A percentile compares a stretch with the other conserved stretches of the same genome.
Evolutionary conservation across 2,888 invertebrate genomes (phyloP).

Genomic region (Drosophila peninsularis): DNA sequence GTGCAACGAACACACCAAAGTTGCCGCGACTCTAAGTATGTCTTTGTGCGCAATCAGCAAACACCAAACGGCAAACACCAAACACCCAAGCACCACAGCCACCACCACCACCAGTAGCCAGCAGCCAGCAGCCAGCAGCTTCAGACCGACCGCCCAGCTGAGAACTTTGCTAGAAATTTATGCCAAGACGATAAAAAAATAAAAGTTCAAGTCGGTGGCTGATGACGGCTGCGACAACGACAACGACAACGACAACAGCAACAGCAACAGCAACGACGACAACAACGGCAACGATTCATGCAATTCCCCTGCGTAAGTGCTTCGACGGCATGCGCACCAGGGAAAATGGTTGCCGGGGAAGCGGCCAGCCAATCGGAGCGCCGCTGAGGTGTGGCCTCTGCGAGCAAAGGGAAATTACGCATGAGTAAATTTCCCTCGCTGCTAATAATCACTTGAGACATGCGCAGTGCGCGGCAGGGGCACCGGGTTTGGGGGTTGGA

Average conservation of each 20-base stretch:
- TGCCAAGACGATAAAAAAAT: constrained; percentile 46
- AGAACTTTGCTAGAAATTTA: constrained; percentile 52
- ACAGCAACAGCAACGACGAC: not conserved
- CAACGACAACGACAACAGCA: constrained; percentile 2
- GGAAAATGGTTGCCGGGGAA: constrained; percentile 80
- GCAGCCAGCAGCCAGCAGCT: not conserved
- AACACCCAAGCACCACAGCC: constrained; percentile 21
- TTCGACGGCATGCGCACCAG: constrained; percentile 67
- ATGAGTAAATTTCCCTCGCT: constrained; percentile 76
- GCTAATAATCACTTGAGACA: constrained; percentile 81
- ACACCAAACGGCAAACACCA: constrained; percentile 27
- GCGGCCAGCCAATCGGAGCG: constrained; percentile 73
- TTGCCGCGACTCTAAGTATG: constrained; percentile 43
- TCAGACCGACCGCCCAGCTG: constrained; percentile 18
- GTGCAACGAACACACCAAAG: constrained; percentile 36
- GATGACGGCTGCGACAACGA: constrained; percentile 21
- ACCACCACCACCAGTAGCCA: constrained; percentile 6
- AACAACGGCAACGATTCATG: constrained; percentile 9
- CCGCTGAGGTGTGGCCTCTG: constrained; percentile 77
- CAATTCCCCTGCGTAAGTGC: constrained; percentile 58
- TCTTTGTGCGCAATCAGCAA: constrained; percentile 41
- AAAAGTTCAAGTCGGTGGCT: constrained; percentile 43
- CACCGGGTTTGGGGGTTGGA: constrained; percentile 42
- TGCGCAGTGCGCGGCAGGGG: constrained; percentile 65
- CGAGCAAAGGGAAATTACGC: constrained; percentile 72